Base-by-base conservation (phyloP, 2,113 vertebrate species). In the Eonycteris spelaea region DNA sequence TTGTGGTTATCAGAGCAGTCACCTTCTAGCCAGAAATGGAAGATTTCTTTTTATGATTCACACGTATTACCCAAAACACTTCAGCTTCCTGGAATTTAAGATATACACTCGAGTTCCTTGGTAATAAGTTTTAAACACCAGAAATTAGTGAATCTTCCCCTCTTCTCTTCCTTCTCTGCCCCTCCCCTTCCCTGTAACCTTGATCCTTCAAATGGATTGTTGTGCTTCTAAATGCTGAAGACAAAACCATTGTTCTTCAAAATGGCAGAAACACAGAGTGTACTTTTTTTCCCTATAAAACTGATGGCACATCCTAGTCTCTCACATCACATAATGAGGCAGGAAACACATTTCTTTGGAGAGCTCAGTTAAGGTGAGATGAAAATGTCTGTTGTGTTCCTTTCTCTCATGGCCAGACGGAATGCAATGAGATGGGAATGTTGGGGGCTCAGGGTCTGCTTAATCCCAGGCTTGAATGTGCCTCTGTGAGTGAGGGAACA, bases 41-140 rank as follows among this genome's bases (percentile, higher is more conserved):
- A 86, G 74, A 73, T 90, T 89, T 86, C 87, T 97, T 94, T 95
- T 67, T 85, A 12, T 96, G 92, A 97, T 95, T 97, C 90, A 91
- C 33, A 70, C 18, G 61, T 38, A 57, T 95, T 90, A 57, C 61
- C 57, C 80, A 22, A 71, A 94, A 84, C 45, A 74, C 83, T 43
- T 43, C 4, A 19, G 45, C 67, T 92, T 97, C 61, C 77, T 94
- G 43, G 84, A 95, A 94, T 93, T 92, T 67, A 77, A 91, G 87
- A 78, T 65, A 84, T 30, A 86, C 93, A 93, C 45, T 78, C 48
- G 71, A 68, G 48, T 82, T 38, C 85, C 65, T 70, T 80, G 65
- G 67, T 68, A 92, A 19, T 45, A 70, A 70, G 61, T 61, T 85
- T 91, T 71, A 74, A 93, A 87, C 48, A 86, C 35, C 43, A 55